Conservation (phyloP, 2,113 vertebrate species). For the human region DNA sequence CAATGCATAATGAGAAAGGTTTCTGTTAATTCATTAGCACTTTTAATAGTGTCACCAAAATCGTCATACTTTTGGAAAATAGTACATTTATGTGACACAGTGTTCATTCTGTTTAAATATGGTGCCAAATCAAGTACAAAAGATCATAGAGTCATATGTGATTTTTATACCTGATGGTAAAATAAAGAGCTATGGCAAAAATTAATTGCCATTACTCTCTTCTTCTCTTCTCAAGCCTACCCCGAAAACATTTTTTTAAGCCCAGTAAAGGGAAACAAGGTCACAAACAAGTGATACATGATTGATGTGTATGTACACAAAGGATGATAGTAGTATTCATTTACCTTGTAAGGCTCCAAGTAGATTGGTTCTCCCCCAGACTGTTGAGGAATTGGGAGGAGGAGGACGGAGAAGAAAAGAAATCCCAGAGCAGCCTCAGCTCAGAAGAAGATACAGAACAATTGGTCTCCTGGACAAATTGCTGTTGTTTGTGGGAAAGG, state of each 20-base stretch:
- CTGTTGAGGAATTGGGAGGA: neutral
- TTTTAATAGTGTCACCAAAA: conserved; percentile 11
- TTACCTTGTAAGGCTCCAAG: neutral
- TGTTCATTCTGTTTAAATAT: conserved; percentile 20
- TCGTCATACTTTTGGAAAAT: neutral
- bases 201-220: neutral
- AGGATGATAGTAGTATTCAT: neutral
- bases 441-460: neutral
- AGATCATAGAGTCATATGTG: neutral
- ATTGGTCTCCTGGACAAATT: neutral
- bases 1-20: neutral
- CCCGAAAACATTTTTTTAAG: neutral
- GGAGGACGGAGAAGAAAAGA: neutral
- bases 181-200: neutral
- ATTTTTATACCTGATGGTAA: conserved; percentile 24
- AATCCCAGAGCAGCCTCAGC: neutral
- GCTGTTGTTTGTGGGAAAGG: neutral
- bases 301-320: neutral
- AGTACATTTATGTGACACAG: neutral
- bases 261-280: neutral
- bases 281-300: neutral
- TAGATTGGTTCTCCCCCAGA: neutral
- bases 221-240: neutral
- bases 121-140: neutral
- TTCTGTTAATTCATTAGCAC: neutral